Evolutionary conservation across 2,797 vertebrate genomes (phyloP).

Genomic region (Peromyscus nudipes): DNA sequence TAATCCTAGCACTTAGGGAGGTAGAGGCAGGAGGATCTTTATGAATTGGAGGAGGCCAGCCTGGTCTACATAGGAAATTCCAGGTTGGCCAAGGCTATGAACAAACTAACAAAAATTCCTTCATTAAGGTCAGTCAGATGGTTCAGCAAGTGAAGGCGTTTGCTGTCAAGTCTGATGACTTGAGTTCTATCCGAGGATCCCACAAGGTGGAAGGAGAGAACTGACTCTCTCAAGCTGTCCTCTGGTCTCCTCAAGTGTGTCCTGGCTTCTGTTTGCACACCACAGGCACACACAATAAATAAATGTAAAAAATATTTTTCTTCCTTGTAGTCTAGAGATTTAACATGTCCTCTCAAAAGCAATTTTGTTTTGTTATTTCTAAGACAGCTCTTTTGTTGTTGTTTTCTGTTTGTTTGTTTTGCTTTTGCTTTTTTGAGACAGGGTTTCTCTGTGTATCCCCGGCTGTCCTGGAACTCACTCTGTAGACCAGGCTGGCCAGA

Average conservation of each 20-base stretch:
- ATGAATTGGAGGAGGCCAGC: not conserved
- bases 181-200: not conserved
- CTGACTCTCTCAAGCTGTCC: not conserved
- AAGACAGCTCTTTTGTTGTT: not conserved
- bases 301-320: not conserved
- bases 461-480: not conserved
- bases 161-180: not conserved
- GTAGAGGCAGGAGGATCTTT: not conserved
- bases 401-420: not conserved
- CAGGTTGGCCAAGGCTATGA: not conserved
- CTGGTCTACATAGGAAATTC: not conserved
- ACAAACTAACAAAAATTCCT: not conserved
- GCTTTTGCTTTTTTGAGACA: not conserved
- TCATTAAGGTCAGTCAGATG: not conserved
- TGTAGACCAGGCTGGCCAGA: not conserved
- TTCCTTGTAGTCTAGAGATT: slow-evolving; percentile 42
- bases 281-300: not conserved
- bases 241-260: not conserved
- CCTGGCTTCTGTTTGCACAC: too few species aligned
- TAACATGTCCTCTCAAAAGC: not conserved
- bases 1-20: not conserved
- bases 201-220: not conserved
- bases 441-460: not conserved
- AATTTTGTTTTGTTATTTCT: slow-evolving; percentile 47
- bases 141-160: too few species aligned